phyloP scores from a whole-genome alignment of 2,113 vertebrate genomes.

The Zosterops borbonicus region DNA sequence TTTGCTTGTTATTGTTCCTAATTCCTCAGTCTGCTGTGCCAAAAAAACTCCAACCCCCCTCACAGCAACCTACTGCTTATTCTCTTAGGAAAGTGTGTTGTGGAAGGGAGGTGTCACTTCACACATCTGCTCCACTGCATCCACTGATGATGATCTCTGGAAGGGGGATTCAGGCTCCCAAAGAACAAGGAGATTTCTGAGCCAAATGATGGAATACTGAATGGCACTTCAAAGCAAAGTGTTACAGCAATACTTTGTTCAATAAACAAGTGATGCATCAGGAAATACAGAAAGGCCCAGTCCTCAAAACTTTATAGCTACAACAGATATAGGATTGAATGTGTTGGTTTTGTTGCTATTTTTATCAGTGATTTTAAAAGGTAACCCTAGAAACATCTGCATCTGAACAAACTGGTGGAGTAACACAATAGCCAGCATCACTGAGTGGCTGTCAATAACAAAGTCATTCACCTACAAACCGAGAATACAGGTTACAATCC shows the following conservation, averaged over 20 bases:
- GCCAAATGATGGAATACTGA: background rate
- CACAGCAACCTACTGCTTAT: background rate
- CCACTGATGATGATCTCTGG: background rate
- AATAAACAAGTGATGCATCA: background rate
- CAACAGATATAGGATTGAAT: background rate
- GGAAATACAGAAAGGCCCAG: background rate
- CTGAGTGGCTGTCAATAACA: background rate
- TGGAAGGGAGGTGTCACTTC: background rate
- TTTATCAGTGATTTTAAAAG: background rate
- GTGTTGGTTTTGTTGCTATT: background rate
- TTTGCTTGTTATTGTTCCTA: slow-evolving; percentile 36
- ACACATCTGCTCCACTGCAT: background rate
- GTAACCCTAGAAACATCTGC: background rate
- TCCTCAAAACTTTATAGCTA: background rate
- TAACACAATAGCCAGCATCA: background rate
- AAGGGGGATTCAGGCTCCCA: background rate
- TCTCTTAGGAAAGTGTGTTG: background rate
- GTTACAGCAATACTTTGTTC: background rate
- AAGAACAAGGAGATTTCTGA: background rate
- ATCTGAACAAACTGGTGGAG: background rate
- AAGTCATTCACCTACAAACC: background rate
- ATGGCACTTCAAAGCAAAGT: background rate
- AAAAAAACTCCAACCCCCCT: background rate
- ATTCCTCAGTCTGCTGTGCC: background rate
- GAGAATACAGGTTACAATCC: background rate